Evolutionary conservation across 1,140 invertebrate species (phyloP), one percentile per base, ranked within the genome.

Genomic region (Lucilia sericata): DNA sequence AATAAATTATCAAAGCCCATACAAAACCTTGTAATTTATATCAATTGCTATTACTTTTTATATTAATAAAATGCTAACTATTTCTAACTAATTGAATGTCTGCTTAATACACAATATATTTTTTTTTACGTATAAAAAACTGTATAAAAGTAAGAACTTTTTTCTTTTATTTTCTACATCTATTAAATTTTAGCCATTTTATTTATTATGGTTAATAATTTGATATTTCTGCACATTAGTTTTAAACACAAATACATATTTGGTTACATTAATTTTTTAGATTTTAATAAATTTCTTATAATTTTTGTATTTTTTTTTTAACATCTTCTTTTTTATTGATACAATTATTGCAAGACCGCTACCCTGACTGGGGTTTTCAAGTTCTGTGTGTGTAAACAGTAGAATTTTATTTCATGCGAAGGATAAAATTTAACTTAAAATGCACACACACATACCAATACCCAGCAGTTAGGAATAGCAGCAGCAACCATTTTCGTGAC

Each of bases 321-420:
- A 42, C 42, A 30, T 30, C 12, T 75, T 76, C 2, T 42, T 17
- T 17, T 55, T 55, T 55, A 55, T 55, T 55, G 10, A 36, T 49
- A 49, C 76, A 21, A 76, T 76, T 80, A 19, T 70, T 70, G 19
- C 42, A 49, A 49, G 76, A 49, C 76, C 76, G 76, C 76, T 21
- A 80, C 42, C 76, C 76, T 80, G 17, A 80, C 76, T 80, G 76
- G n/a, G 76, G 42, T 51, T 80, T 25, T 47, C 17, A 49, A 21
- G 42, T 49, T 47, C 12, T 80, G 76, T 80, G n/a, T 80, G 47
- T 51, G 76, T 14, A 21, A 21, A 70, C 8, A 21, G 19, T 70
- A 12, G 0, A 70, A 12, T 9, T 10, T 70, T 70, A 12, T 70
- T 70, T 21, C 5, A 21, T 70, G 65, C n/a, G 19, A 21, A 70